phyloP scores from a whole-genome alignment of 2,113 vertebrate species.

The Thomomys bottae region DNA sequence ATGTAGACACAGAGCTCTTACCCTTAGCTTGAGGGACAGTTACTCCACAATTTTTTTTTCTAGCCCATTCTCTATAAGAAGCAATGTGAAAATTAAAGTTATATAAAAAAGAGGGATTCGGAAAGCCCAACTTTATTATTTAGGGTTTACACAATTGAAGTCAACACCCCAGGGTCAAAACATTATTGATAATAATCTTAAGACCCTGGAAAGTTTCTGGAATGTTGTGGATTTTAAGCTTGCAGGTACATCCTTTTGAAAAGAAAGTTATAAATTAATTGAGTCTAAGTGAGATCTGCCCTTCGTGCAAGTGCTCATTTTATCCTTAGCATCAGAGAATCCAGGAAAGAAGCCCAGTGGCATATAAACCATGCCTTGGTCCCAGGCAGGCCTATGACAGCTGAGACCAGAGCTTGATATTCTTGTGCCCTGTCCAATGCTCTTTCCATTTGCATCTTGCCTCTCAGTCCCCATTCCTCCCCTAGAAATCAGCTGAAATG shows the following conservation, averaged over 20 bases:
- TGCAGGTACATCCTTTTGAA: not conserved
- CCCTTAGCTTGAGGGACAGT: not conserved
- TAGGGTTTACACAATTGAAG: not conserved
- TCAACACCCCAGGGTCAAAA: not conserved
- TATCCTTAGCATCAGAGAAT: not conserved
- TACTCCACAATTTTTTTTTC: not conserved
- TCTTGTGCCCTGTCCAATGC: fast-evolving
- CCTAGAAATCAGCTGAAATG: not conserved
- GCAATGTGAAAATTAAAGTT: not conserved
- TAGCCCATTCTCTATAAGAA: not conserved
- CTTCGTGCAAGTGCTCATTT: slow-evolving; percentile 20
- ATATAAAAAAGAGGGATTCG: not conserved
- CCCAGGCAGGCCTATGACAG: not conserved
- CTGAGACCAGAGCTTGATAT: not conserved
- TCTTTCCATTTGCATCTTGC: no score
- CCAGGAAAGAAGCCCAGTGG: not conserved
- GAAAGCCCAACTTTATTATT: not conserved
- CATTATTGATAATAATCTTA: not conserved
- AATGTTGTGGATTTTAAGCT: not conserved
- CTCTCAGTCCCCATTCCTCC: not conserved
- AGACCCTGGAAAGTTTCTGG: not conserved
- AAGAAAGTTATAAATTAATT: not conserved
- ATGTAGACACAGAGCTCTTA: not conserved
- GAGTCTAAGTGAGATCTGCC: not conserved
- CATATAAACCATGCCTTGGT: not conserved